Evolutionary conservation across 2,113 vertebrate genomes (phyloP).

Genomic region (Leucopsar rothschildi): DNA sequence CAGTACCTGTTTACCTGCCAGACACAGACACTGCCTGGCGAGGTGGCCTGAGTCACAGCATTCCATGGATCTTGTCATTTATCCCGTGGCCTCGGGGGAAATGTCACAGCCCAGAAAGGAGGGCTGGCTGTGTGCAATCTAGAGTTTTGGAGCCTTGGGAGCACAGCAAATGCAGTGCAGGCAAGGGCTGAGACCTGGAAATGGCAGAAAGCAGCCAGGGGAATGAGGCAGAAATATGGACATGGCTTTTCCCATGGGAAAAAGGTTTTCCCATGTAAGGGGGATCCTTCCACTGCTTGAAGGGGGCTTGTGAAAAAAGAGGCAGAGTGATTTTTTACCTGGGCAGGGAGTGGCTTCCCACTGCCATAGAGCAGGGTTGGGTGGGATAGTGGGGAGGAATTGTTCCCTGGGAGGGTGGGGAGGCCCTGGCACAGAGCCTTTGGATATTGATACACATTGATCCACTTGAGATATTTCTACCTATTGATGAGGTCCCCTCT

Average conservation of each 20-base stretch:
- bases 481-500: neutral
- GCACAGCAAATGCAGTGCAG: rapidly evolving
- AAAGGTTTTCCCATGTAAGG: rapidly evolving
- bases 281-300: neutral
- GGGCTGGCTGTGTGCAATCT: rapidly evolving
- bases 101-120: neutral
- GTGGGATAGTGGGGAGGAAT: neutral
- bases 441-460: neutral
- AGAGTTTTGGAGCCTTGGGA: neutral
- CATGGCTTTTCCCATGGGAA: rapidly evolving
- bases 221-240: rapidly evolving
- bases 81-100: rapidly evolving
- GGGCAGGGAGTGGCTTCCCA: neutral
- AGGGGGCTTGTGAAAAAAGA: neutral
- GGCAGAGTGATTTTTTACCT: neutral
- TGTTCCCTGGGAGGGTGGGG: neutral
- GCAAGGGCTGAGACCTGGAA: neutral
- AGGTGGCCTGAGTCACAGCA: neutral
- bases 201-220: rapidly evolving
- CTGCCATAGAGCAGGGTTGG: neutral
- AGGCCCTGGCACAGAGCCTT: neutral
- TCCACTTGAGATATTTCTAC: too few species aligned
- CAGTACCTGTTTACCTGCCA: neutral
- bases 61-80: rapidly evolving
- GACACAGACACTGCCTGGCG: neutral